phyloP scores from a whole-genome alignment of 1,140 invertebrate genomes.

The Magallana gigas region DNA sequence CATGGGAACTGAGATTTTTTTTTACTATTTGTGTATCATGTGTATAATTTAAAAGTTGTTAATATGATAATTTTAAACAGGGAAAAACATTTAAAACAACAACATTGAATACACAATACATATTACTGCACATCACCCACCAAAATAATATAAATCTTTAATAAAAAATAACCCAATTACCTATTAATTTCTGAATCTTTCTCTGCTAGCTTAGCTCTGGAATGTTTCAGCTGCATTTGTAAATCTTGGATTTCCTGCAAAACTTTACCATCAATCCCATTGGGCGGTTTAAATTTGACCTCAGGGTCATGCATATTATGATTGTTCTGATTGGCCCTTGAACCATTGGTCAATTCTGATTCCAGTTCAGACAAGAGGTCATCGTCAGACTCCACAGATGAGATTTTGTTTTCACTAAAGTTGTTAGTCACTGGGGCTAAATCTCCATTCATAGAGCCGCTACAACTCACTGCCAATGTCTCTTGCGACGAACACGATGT shows the following conservation, averaged over 20 bases:
- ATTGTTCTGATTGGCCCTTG: conserved; percentile 11
- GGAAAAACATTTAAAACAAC: too few relatives aligned
- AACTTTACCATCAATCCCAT: conserved; percentile 41
- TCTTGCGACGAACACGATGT: background rate
- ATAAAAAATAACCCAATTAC: background rate
- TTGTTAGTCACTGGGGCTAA: background rate
- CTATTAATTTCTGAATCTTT: conserved; percentile 39
- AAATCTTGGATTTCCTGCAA: conserved; percentile 48
- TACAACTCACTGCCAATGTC: background rate
- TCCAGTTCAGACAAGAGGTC: conserved; percentile 65
- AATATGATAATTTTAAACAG: too few relatives aligned
- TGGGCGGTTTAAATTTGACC: background rate
- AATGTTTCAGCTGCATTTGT: conserved; percentile 43
- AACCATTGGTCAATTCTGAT: conserved; percentile 53
- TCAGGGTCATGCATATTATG: background rate
- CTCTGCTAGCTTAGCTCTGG: conserved; percentile 24
- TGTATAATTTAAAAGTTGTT: too few relatives aligned
- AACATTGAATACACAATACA: too few relatives aligned
- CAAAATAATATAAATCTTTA: too few relatives aligned
- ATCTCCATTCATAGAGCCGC: background rate
- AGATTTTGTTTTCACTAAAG: conserved; percentile 21
- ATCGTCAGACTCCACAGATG: conserved; percentile 49
- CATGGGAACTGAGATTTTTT: too few relatives aligned
- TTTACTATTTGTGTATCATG: too few relatives aligned
- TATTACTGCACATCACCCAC: too few relatives aligned